Percentiles rank a stretch among this genome's conserved stretches.
Evolutionary conservation across 2,888 invertebrate genomes (phyloP).

Genomic region (Ctenicera cuprea): DNA sequence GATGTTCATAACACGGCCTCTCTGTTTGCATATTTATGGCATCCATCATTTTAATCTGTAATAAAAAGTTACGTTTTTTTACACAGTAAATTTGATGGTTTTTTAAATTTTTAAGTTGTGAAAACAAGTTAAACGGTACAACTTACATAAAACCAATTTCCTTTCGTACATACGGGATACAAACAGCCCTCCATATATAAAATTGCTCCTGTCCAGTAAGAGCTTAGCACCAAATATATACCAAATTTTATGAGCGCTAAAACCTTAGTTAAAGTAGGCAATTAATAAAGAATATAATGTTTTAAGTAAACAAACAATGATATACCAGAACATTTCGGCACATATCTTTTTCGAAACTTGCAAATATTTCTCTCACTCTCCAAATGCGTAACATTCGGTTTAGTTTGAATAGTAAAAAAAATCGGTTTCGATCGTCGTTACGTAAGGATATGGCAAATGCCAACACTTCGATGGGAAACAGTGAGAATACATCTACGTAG

Average conservation of each 20-base stretch:
- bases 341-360: neutral
- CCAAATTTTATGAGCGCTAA: constrained; percentile 11
- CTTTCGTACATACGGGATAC: constrained; percentile 26
- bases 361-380: constrained; percentile 12
- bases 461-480: constrained; percentile 70
- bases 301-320: neutral
- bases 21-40: neutral
- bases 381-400: constrained; percentile 61
- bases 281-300: neutral
- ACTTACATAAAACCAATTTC: constrained; percentile 40
- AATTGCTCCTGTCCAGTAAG: constrained; percentile 11
- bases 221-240: constrained; percentile 11
- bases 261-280: constrained; percentile 6
- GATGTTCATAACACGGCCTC: constrained; percentile 30
- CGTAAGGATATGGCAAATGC: constrained; percentile 62
- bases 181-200: constrained; percentile 24
- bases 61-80: neutral
- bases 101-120: no score
- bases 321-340: constrained; percentile 17
- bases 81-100: no score
- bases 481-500: constrained; percentile 72
- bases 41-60: constrained; percentile 19
- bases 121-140: no score
- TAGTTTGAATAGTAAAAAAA: constrained; percentile 38
- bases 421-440: neutral